These are phyloP conservation scores for Climacteris rufus DNA, from an alignment of 2,113 vertebrate species.

Conservation along the genomic window DNA sequence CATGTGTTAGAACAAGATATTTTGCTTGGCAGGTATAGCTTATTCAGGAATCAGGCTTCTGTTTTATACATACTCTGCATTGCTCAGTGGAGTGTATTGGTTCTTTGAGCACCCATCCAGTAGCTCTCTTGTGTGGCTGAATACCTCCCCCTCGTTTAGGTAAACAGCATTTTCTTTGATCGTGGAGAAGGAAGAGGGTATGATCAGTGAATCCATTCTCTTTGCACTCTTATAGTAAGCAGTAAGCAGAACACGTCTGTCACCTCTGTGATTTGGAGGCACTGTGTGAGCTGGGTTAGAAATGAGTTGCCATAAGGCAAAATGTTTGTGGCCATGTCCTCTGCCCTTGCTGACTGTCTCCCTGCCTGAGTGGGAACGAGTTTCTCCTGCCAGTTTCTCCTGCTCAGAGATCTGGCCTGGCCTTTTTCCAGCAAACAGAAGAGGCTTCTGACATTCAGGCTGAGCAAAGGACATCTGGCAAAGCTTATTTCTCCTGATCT, in stretches of 20 bases:
- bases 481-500: not conserved
- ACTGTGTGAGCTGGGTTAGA: not conserved
- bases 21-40: conserved; percentile 8
- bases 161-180: not conserved
- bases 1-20: not conserved
- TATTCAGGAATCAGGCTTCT: not conserved
- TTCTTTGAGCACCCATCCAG: not conserved
- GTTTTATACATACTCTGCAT: not conserved
- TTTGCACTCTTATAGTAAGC: not conserved
- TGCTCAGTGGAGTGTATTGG: not conserved
- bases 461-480: not conserved
- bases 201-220: not conserved
- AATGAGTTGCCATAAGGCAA: not conserved
- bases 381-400: not conserved
- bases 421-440: not conserved
- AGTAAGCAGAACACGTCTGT: not conserved
- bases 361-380: not conserved
- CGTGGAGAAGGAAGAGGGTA: not conserved
- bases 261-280: not conserved
- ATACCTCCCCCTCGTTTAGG: not conserved
- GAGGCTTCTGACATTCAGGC: not conserved
- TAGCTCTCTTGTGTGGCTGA: not conserved
- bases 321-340: not conserved
- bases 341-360: not conserved
- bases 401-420: not conserved